Evolutionary conservation across 2,113 vertebrate genomes (phyloP).

Genomic region (Mesoclemmys tuberculata): DNA sequence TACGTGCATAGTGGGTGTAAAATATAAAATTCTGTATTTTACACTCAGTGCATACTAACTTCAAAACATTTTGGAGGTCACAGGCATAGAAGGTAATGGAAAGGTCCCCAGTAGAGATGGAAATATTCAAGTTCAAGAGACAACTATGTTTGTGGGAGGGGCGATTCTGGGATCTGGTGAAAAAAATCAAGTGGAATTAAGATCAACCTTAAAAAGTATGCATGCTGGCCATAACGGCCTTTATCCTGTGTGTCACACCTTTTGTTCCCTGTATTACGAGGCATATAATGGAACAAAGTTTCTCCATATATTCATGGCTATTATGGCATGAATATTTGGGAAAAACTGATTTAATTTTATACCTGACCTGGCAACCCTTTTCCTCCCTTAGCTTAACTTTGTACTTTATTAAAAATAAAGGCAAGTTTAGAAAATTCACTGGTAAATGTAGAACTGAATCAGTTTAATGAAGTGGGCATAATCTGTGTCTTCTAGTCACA

Average conservation of each 20-base stretch:
- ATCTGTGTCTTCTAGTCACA: background rate
- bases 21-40: background rate
- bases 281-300: background rate
- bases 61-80: accelerated
- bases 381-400: background rate
- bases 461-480: background rate
- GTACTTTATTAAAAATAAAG: background rate
- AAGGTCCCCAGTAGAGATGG: background rate
- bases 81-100: background rate
- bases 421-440: background rate
- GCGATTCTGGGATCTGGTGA: background rate
- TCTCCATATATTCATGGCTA: background rate
- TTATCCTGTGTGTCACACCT: background rate
- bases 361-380: background rate
- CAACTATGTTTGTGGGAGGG: accelerated
- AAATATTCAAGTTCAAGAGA: background rate
- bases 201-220: background rate
- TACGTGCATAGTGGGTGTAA: no score
- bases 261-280: background rate
- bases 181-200: background rate
- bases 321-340: background rate
- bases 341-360: background rate
- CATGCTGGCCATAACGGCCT: background rate
- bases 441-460: background rate
- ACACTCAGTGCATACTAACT: background rate